Conservation (phyloP, 2,797 vertebrate genomes). For the Channa striata region DNA sequence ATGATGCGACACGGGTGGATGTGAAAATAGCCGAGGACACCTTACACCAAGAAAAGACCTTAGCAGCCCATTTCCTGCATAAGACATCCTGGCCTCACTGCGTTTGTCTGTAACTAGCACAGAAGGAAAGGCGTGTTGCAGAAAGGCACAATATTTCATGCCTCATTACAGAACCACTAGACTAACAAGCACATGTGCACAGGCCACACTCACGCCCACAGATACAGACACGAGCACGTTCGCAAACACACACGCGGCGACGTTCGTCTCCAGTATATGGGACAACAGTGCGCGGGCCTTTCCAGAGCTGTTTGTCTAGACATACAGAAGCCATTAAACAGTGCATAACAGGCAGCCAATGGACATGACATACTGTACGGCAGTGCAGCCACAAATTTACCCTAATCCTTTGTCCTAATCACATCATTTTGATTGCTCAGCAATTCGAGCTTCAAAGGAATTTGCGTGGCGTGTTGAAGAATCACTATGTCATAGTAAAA, state of each 20-base stretch:
- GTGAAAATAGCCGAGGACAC: constrained; percentile 15
- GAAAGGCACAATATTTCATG: constrained; percentile 44
- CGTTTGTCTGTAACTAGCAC: constrained; percentile 40
- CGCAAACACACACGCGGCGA: neutral
- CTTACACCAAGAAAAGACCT: constrained; percentile 9
- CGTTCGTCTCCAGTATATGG: constrained; percentile 4
- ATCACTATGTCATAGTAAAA: neutral
- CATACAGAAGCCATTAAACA: constrained; percentile 21
- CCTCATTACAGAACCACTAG: constrained; percentile 42
- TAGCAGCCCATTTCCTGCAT: constrained; percentile 23
- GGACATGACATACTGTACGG: neutral
- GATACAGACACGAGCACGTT: neutral
- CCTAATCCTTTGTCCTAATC: no score
- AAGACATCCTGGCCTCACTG: constrained; percentile 26
- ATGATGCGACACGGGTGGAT: constrained; percentile 24
- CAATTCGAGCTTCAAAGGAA: neutral
- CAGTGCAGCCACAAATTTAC: neutral
- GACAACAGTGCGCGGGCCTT: constrained; percentile 16
- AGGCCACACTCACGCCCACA: constrained; percentile 14
- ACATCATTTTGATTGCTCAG: neutral
- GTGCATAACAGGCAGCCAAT: neutral
- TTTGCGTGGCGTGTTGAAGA: neutral
- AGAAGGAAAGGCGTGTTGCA: constrained; percentile 44
- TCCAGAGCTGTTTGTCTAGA: neutral
- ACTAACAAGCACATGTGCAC: constrained; percentile 41